Conservation (phyloP, 2,797 vertebrate species). For the Pogoniulus pusillus region DNA sequence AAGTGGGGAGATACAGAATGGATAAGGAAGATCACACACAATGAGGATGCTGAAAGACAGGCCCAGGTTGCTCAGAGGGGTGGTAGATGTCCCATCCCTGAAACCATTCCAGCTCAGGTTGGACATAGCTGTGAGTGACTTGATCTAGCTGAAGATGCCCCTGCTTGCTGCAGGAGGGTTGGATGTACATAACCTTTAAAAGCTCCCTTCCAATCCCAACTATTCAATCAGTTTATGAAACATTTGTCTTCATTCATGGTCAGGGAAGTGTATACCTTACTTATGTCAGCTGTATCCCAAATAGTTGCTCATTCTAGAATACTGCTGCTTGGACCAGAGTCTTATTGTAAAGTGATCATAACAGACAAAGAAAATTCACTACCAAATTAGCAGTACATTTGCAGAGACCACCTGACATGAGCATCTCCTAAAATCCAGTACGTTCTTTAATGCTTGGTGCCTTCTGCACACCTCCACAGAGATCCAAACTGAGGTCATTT, state of each 20-base stretch:
- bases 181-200: too few species aligned
- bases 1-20: too few species aligned
- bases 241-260: rapidly evolving
- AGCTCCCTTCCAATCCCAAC: too few species aligned
- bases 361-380: background rate
- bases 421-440: background rate
- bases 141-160: too few species aligned
- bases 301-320: background rate
- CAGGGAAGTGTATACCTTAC: background rate
- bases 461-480: background rate
- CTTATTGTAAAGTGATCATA: background rate
- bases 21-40: too few species aligned
- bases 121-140: too few species aligned
- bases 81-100: too few species aligned
- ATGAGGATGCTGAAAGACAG: too few species aligned
- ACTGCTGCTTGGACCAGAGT: background rate
- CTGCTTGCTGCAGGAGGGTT: too few species aligned
- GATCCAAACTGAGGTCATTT: background rate
- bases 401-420: background rate
- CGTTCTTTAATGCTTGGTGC: background rate
- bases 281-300: background rate
- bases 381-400: background rate
- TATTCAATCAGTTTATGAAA: background rate
- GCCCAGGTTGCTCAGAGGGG: too few species aligned
- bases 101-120: too few species aligned